phyloP scores from a whole-genome alignment of 2,888 invertebrate species.

The Microplitis manilae region DNA sequence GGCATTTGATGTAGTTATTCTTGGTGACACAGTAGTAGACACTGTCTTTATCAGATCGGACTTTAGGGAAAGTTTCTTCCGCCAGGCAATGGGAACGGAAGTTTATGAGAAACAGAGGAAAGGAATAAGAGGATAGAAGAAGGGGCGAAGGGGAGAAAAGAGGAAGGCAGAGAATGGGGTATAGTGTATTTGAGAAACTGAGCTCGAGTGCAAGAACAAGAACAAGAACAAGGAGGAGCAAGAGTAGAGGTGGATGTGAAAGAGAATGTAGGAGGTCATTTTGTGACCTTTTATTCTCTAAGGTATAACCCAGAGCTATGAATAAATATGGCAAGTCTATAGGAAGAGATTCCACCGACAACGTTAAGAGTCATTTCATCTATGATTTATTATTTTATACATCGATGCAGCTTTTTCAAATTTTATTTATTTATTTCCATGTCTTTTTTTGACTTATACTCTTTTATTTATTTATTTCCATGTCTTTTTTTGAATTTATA shows the following conservation, averaged over 20 bases:
- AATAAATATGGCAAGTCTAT: slow-evolving; percentile 35
- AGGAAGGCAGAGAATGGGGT: not conserved
- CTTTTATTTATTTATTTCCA: no score
- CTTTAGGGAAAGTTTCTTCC: slow-evolving; percentile 43
- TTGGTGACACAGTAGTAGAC: not conserved
- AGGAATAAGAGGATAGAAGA: not conserved
- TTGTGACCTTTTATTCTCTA: slow-evolving; percentile 34
- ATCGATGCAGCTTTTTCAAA: not conserved
- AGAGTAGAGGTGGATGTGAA: slow-evolving; percentile 1
- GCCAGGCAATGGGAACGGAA: slow-evolving; percentile 27
- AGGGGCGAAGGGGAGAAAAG: slow-evolving; percentile 3
- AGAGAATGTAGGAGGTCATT: slow-evolving; percentile 10
- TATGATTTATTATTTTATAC: slow-evolving; percentile 40
- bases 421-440: no score
- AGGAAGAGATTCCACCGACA: slow-evolving; percentile 4
- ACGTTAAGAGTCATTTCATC: slow-evolving; percentile 38
- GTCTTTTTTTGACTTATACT: no score
- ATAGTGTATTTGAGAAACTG: not conserved
- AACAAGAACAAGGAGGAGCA: not conserved
- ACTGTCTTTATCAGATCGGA: slow-evolving; percentile 51
- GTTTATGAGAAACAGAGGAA: slow-evolving; percentile 6
- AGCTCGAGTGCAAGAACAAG: not conserved
- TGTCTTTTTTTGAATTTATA: no score
- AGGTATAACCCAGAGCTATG: slow-evolving; percentile 27
- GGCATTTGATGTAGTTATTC: not conserved